A percentile compares a stretch with the other conserved stretches of the same genome.
Conservation (phyloP, 1,140 invertebrate genomes). For the Zaprionus vittiger region DNA sequence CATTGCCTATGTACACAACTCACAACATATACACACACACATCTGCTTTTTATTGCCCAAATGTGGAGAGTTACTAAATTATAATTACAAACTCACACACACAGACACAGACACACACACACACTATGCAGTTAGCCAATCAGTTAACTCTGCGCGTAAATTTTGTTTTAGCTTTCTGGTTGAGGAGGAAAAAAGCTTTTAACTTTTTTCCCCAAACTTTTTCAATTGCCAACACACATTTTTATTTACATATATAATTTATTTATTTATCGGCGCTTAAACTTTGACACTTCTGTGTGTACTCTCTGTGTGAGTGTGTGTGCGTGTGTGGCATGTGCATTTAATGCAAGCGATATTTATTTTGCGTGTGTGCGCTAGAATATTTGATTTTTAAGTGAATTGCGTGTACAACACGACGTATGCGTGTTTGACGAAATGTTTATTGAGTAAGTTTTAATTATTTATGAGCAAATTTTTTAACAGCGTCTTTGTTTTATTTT, state of each 20-base stretch:
- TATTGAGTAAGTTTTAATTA: not conserved
- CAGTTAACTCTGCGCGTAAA: slow-evolving; percentile 26
- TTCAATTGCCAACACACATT: slow-evolving; percentile 38
- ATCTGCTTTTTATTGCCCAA: slow-evolving; percentile 68
- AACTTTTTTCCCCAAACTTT: slow-evolving; percentile 28
- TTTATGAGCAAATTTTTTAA: not conserved
- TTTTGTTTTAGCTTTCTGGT: slow-evolving; percentile 14
- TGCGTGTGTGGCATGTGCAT: not conserved
- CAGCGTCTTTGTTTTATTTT: not conserved
- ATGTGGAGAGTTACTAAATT: slow-evolving; percentile 33
- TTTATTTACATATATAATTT: slow-evolving; percentile 32
- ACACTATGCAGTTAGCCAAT: slow-evolving; percentile 27
- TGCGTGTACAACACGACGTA: slow-evolving; percentile 47
- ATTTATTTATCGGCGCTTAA: slow-evolving; percentile 37
- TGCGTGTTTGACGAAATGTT: slow-evolving; percentile 34
- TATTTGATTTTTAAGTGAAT: slow-evolving; percentile 19
- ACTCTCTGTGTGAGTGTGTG: not conserved
- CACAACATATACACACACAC: slow-evolving; percentile 32
- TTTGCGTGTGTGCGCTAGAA: slow-evolving; percentile 13
- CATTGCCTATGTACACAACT: slow-evolving; percentile 17
- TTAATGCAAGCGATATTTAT: not conserved
- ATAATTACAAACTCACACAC: slow-evolving; percentile 17
- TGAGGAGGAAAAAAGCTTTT: slow-evolving; percentile 2
- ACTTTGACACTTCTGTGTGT: slow-evolving; percentile 39
- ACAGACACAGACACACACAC: not conserved